Evolutionary conservation across 2,888 invertebrate genomes (phyloP), one percentile per base, ranked within the genome.

Genomic region (Drosophila austrosaltans): DNA sequence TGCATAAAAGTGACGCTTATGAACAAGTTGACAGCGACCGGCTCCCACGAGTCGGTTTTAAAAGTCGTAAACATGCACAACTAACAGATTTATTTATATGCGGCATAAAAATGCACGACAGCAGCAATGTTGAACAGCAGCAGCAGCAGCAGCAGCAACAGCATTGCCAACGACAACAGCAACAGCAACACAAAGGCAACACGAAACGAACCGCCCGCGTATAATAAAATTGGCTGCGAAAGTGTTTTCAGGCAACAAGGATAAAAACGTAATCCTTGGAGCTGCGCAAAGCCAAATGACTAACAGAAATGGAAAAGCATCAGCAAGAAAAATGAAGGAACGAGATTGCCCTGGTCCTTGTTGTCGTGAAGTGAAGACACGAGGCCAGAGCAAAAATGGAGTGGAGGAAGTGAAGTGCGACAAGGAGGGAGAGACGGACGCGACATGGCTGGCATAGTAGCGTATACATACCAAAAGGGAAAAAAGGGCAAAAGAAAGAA

Each of bases 71-170:
- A 87, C 82, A 86, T 87, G 87, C 85, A 86, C 82, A 87, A 86
- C 85, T 86, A 86, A 86, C 85, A 86, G 87, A 86, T 86, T 86
- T 86, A 86, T 85, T 85, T 85, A 85, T 85, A 87, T 82, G 85
- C 81, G 79, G 87, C 87, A 85, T 85, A 84, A 85, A 85, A 85
- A 87, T 84, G 85, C 87, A 87, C 84, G 76, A 68, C 72, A 72
- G 54, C 71, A 61, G 56, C 56, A 30, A 30, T 30, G 30, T 30
- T 30, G 30, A 30, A 20, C 36, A n/a, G 39, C 48, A 48, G 12
- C 70, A 69, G 57, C 63, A 70, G 57, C 66, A 74, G 53, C 68
- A 72, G 44, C 69, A 63, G 61, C 66, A 71, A 56, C 63, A 67
- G 28, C 48, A 54, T 16, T 16, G 12, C 69, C 66, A 73, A 42